Evolutionary conservation across 2,888 invertebrate species (phyloP).

Genomic region (Idaea biselata): DNA sequence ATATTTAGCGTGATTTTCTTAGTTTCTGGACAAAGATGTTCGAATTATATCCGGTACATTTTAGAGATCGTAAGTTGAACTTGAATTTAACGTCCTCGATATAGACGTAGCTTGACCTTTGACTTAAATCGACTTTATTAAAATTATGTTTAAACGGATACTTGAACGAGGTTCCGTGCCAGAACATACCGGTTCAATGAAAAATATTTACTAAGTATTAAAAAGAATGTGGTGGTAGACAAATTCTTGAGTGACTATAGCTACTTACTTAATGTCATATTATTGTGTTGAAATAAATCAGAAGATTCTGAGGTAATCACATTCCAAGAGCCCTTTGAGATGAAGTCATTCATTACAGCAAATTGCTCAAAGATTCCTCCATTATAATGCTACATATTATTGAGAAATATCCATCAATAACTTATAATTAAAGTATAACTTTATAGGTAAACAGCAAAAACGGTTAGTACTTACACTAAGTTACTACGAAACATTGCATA

Average conservation of each 20-base stretch:
- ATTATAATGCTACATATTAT: neutral
- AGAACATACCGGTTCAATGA: neutral
- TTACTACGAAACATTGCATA: constrained; percentile 1
- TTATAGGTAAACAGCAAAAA: neutral
- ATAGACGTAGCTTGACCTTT: constrained; percentile 27
- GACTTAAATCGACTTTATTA: constrained; percentile 14
- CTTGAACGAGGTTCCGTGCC: constrained; percentile 10
- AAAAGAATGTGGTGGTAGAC: neutral
- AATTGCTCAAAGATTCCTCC: neutral
- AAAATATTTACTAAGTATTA: neutral
- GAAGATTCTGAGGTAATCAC: neutral
- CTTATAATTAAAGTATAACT: neutral
- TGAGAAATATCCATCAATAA: neutral
- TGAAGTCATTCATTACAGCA: neutral
- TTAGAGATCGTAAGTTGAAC: constrained; percentile 15
- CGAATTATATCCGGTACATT: neutral
- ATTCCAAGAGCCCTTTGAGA: neutral
- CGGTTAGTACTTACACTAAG: constrained; percentile 12
- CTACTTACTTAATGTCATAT: neutral
- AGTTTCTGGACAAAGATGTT: neutral
- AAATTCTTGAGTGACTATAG: neutral
- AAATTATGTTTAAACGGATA: constrained; percentile 14
- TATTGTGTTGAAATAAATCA: neutral
- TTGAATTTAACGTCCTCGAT: constrained; percentile 27
- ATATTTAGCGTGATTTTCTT: neutral